These are phyloP conservation scores for Galagoides demidoff DNA, from an alignment of 2,797 vertebrate species.

Conservation along the genomic window DNA sequence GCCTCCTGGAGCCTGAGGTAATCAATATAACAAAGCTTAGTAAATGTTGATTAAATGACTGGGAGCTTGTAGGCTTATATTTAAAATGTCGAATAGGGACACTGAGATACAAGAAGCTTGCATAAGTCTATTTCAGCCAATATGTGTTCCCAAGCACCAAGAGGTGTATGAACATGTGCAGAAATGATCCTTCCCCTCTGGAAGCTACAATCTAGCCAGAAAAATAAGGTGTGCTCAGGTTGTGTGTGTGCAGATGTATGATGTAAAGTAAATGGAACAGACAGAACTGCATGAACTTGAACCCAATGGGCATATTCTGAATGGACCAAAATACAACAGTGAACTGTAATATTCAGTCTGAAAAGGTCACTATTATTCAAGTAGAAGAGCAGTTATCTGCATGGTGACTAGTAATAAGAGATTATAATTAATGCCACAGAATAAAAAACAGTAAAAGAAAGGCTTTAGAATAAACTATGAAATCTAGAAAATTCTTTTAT, in stretches of 20 bases:
- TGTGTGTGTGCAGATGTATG: background rate
- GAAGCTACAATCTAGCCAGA: background rate
- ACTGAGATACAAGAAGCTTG: background rate
- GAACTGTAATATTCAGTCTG: background rate
- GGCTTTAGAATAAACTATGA: background rate
- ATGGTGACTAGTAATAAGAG: background rate
- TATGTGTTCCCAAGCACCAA: background rate
- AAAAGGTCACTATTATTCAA: background rate
- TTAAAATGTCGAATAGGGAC: background rate
- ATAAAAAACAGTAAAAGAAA: background rate
- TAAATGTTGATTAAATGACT: background rate
- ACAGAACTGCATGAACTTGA: background rate
- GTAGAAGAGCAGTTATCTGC: background rate
- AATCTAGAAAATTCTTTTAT: background rate
- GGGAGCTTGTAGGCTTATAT: background rate
- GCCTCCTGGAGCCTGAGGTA: background rate
- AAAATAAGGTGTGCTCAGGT: background rate
- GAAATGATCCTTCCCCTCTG: background rate
- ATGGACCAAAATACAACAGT: background rate
- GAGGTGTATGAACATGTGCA: background rate
- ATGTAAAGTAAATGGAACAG: background rate
- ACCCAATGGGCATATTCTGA: background rate
- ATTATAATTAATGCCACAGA: background rate
- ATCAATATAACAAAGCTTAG: background rate
- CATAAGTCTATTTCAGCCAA: background rate